phyloP scores from a whole-genome alignment of 1,140 invertebrate genomes.

The Dolichoris vasculosae region DNA sequence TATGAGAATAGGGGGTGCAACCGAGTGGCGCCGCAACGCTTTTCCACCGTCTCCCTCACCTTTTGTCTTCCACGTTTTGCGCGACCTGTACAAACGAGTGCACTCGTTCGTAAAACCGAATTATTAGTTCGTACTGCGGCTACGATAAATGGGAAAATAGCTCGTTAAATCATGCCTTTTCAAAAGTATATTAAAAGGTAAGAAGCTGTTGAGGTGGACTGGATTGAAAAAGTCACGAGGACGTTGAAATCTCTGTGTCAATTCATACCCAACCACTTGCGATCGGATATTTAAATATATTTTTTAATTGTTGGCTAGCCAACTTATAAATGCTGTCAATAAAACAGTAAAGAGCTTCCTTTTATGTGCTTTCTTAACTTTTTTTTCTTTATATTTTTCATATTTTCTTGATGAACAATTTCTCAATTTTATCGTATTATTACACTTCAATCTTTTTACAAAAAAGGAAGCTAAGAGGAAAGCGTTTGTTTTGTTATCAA shows the following conservation, averaged over 20 bases:
- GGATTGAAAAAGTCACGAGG: not conserved
- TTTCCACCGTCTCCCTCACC: not conserved
- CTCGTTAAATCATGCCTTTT: slow-evolving; percentile 64
- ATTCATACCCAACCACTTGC: not conserved
- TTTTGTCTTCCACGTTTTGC: not conserved
- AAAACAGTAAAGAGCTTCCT: too few species aligned
- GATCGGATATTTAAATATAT: not conserved
- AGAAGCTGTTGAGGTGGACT: too few species aligned
- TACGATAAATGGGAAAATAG: slow-evolving; percentile 66
- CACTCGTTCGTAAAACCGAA: slow-evolving; percentile 69
- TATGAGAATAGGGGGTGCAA: slow-evolving; percentile 63
- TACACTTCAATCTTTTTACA: too few species aligned
- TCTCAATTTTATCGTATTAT: too few species aligned
- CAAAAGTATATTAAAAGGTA: not conserved
- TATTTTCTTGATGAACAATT: not conserved
- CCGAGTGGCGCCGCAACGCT: slow-evolving; percentile 64
- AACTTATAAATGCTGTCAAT: not conserved
- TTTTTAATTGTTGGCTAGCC: slow-evolving; percentile 27
- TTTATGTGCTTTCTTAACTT: slow-evolving; percentile 30
- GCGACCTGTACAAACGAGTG: not conserved
- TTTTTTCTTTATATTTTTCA: slow-evolving; percentile 12
- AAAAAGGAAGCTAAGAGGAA: too few species aligned
- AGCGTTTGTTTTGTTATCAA: too few species aligned
- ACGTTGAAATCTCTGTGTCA: slow-evolving; percentile 9
- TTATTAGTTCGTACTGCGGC: slow-evolving; percentile 65